A percentile compares a stretch with the other conserved stretches of the same genome.
Evolutionary conservation across 2,797 vertebrate species (phyloP).

Genomic region (Adelosebastes latens): DNA sequence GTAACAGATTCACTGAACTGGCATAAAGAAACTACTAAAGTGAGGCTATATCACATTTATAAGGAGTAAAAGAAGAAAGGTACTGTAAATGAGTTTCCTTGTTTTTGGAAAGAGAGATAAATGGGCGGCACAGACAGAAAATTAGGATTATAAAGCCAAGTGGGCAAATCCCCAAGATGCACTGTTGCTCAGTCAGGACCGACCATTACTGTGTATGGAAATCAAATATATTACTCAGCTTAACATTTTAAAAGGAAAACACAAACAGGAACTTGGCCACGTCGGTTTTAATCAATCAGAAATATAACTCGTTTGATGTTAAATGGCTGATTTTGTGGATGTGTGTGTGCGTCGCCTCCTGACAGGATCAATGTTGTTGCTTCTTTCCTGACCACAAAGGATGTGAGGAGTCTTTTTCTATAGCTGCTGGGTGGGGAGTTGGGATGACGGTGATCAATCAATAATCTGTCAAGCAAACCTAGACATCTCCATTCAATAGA

Average conservation of each 20-base stretch:
- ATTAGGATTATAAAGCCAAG: not conserved
- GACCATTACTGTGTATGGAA: not conserved
- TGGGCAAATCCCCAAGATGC: not conserved
- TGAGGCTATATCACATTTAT: not conserved
- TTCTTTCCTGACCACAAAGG: not conserved
- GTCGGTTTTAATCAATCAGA: not conserved
- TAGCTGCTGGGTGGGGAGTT: not conserved
- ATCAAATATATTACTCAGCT: conserved; percentile 16
- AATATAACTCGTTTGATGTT: not conserved
- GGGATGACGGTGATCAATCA: not conserved
- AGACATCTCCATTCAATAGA: not conserved
- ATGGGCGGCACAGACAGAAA: not conserved
- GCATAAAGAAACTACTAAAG: not conserved
- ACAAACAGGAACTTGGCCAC: not conserved
- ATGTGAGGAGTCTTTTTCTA: not conserved
- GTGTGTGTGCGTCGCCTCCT: not conserved
- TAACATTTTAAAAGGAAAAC: conserved; percentile 1
- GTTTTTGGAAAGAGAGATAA: not conserved
- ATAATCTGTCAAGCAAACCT: not conserved
- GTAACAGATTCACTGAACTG: not conserved
- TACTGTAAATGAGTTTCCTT: not conserved
- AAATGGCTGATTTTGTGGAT: not conserved
- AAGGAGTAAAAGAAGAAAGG: not conserved
- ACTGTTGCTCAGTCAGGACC: not conserved
- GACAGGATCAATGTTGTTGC: conserved; percentile 1